Evolutionary conservation across 2,113 vertebrate species (phyloP).

Genomic region (Aptenodytes patagonicus): DNA sequence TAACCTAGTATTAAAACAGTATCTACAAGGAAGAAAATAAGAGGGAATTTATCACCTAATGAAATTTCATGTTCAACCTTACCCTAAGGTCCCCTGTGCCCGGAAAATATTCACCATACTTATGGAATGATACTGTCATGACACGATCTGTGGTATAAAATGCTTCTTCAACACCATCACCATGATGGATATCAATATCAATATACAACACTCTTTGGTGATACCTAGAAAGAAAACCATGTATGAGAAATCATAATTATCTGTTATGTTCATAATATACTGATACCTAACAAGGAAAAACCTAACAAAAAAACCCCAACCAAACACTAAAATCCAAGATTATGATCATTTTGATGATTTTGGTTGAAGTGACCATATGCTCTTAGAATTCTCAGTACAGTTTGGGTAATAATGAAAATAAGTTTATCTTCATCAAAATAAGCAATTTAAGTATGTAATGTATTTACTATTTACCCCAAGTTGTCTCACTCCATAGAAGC

Average conservation of each 20-base stretch:
- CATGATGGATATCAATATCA: slow-evolving; percentile 87
- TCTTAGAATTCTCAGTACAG: neutral
- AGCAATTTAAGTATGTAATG: neutral
- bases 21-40: neutral
- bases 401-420: neutral
- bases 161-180: slow-evolving; percentile 86
- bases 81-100: slow-evolving; percentile 84
- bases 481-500: neutral
- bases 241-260: neutral
- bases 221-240: slow-evolving; percentile 68
- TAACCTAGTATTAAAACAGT: neutral
- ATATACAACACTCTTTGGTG: slow-evolving; percentile 87
- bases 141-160: slow-evolving; percentile 87
- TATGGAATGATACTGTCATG: slow-evolving; percentile 88
- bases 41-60: neutral
- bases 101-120: slow-evolving; percentile 85
- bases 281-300: neutral
- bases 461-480: neutral
- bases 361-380: neutral
- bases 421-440: neutral
- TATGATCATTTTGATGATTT: neutral
- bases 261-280: neutral
- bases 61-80: slow-evolving; percentile 43
- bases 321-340: neutral
- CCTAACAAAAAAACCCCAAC: fast-evolving